Base-by-base conservation (phyloP, 2,797 vertebrate genomes). In the Pantherophis vulpinus region DNA sequence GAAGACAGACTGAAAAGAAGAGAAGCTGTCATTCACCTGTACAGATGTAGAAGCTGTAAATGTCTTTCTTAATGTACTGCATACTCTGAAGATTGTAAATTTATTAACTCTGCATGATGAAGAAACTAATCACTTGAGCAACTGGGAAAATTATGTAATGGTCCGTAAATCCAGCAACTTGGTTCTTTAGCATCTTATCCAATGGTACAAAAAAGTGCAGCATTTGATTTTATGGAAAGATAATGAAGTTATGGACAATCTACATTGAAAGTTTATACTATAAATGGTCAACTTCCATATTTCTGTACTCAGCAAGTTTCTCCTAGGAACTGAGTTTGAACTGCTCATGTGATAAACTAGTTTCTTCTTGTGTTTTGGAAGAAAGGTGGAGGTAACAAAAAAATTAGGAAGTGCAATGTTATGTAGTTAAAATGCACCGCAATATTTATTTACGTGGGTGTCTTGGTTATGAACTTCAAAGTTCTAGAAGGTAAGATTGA, bases 21-120 rank as follows among this genome's bases (percentile, higher is more conserved):
- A 60, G 70, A 61, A 42, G 42, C 92, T 86, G 59, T 42, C 42
- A 27, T 54, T 55, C 25, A 47, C 74, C 88, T 92, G 87, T 92
- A 74, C 86, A 88, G 58, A 88, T 47, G 63, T 91, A 86, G 0
- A 0, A 93, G 54, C 90, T 91, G 92, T 63, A 56, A 94, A 91
- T 63, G 70, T 91, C 51, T 94, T 95, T 90, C 88, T 87, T 91
- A 32, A 56, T 86, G 51, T 93, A 95, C 94, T 94, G 58, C 63
- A 89, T 90, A 95, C 92, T 94, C 92, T 90, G 74, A 27, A 94
- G 95, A 94, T 32, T 70, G 47, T 0, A 51, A 0, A 95, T 93
- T 37, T 83, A 37, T 89, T 61, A 37, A 59, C 59, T 60, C 37
- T 74, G 74, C 56, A 59, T 93, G 79, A n/a, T 37, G 32, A 91